phyloP scores from a whole-genome alignment of 2,113 vertebrate species.

The Daphoenositta chrysoptera region DNA sequence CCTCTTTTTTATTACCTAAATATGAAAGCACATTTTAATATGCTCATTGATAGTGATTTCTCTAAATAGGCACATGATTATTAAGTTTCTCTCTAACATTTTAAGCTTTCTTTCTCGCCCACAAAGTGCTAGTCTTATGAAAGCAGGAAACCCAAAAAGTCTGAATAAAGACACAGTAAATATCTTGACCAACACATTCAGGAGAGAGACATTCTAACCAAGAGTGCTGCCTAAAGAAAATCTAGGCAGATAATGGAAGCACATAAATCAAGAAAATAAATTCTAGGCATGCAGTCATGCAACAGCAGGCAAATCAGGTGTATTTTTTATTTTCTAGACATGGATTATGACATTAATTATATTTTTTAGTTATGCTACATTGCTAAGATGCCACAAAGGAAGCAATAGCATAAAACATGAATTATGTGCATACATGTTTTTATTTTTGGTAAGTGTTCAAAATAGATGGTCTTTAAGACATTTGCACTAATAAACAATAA shows the following conservation, averaged over 20 bases:
- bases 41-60: not conserved
- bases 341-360: not conserved
- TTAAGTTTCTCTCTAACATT: not conserved
- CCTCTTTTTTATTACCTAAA: not conserved
- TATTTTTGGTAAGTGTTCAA: not conserved
- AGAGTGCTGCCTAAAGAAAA: not conserved
- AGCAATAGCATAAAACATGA: conserved; percentile 76
- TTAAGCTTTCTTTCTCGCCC: not conserved
- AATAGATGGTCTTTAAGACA: not conserved
- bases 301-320: not conserved
- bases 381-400: not conserved
- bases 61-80: not conserved
- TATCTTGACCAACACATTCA: not conserved
- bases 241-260: not conserved
- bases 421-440: not conserved
- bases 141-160: not conserved
- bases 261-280: not conserved
- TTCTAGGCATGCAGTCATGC: conserved; percentile 23
- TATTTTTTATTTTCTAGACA: not conserved
- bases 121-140: not conserved
- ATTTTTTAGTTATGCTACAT: conserved; percentile 7
- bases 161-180: not conserved
- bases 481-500: not conserved
- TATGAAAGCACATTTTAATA: not conserved
- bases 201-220: not conserved